Percentiles rank a stretch among this genome's conserved stretches.
These are phyloP conservation scores for Gymnoscopelus microlampas DNA, from an alignment of 2,797 vertebrate genomes.

Conservation along the genomic window DNA sequence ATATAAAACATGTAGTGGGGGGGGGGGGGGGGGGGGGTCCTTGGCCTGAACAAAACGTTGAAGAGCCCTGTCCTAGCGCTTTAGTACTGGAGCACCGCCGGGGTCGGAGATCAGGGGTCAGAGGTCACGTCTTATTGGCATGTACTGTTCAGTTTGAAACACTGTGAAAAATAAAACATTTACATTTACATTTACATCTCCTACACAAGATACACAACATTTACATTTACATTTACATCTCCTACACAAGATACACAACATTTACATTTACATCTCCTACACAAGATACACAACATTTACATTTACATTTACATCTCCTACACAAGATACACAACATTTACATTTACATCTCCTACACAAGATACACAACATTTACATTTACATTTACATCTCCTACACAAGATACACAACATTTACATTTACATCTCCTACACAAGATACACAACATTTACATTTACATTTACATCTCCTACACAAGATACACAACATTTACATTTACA, in stretches of 20 bases:
- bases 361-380: constrained; percentile 40
- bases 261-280: constrained; percentile 46
- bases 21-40: too few species aligned
- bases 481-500: constrained; percentile 34
- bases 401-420: constrained; percentile 42
- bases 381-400: constrained; percentile 44
- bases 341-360: constrained; percentile 46
- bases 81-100: too few species aligned
- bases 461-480: constrained; percentile 48
- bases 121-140: constrained; percentile 44
- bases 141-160: constrained; percentile 74
- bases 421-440: constrained; percentile 48
- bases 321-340: constrained; percentile 41
- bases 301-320: constrained; percentile 48
- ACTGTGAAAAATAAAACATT: constrained; percentile 79
- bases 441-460: constrained; percentile 37
- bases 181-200: constrained; percentile 40
- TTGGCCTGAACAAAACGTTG: too few species aligned
- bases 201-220: constrained; percentile 44
- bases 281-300: constrained; percentile 42
- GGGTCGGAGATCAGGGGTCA: too few species aligned
- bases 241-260: constrained; percentile 45
- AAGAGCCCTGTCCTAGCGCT: too few species aligned
- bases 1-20: too few species aligned
- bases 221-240: constrained; percentile 42